phyloP scores from a whole-genome alignment of 2,113 vertebrate genomes.

The Dasyornis broadbenti region DNA sequence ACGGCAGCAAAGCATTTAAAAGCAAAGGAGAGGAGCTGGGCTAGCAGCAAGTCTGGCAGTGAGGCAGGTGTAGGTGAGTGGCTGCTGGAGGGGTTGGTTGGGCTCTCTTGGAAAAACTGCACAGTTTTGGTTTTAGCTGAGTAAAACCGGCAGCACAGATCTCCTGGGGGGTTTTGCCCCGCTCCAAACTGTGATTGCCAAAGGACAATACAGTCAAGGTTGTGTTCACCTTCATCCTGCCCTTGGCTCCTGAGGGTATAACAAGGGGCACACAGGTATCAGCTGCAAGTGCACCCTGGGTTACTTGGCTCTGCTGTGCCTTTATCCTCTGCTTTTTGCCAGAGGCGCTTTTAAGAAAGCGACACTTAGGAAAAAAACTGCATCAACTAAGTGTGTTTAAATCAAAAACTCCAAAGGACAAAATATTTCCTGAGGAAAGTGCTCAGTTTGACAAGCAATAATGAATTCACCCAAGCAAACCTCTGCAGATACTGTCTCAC shows the following conservation, averaged over 20 bases:
- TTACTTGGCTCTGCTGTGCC: not conserved
- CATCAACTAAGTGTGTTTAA: not conserved
- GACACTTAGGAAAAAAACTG: not conserved
- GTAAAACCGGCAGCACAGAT: fast-evolving
- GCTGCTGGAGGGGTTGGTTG: fast-evolving
- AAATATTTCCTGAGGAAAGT: not conserved
- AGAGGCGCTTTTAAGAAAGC: conserved; percentile 9
- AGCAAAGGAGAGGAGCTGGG: fast-evolving
- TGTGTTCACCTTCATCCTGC: not conserved
- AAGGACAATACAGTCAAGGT: not conserved
- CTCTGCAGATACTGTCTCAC: not conserved
- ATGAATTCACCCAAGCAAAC: not conserved
- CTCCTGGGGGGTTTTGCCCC: fast-evolving
- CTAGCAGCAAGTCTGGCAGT: fast-evolving
- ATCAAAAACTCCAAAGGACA: not conserved
- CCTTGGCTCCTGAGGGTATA: not conserved
- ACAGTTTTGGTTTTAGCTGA: fast-evolving
- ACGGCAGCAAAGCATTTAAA: not conserved
- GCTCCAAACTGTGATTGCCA: not conserved
- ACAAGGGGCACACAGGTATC: not conserved
- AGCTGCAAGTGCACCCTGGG: not conserved
- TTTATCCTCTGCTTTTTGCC: not conserved
- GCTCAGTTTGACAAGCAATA: not conserved
- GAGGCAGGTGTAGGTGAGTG: fast-evolving
- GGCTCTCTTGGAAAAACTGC: fast-evolving